phyloP scores from a whole-genome alignment of 2,113 vertebrate species.

The Colossoma macropomum region DNA sequence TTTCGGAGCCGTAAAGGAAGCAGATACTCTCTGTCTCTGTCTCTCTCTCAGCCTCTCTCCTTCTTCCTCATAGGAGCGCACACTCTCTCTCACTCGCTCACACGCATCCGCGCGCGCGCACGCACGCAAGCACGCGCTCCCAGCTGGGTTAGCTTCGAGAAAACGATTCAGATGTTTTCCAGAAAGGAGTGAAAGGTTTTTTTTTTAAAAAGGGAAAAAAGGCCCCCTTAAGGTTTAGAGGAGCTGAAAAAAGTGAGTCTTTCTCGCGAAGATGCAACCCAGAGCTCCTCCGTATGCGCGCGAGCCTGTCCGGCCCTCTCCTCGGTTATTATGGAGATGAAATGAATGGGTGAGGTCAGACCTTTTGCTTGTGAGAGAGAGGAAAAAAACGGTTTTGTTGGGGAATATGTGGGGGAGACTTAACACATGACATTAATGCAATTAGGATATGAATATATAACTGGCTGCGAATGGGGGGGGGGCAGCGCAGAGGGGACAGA shows the following conservation, averaged over 20 bases:
- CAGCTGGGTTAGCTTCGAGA: slow-evolving; percentile 85
- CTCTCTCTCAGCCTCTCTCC: neutral
- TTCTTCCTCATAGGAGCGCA: slow-evolving; percentile 54
- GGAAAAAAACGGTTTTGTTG: slow-evolving; percentile 61
- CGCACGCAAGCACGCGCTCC: slow-evolving; percentile 63
- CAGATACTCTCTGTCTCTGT: slow-evolving; percentile 64
- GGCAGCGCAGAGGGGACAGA: slow-evolving; percentile 58
- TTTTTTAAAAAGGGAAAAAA: slow-evolving; percentile 78
- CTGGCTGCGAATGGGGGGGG: slow-evolving; percentile 49
- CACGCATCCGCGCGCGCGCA: slow-evolving; percentile 57
- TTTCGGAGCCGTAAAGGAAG: slow-evolving; percentile 44
- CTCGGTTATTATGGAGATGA: slow-evolving; percentile 82
- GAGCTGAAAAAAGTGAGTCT: slow-evolving; percentile 74
- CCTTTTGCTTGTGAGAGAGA: slow-evolving; percentile 66
- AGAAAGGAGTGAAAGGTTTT: slow-evolving; percentile 69
- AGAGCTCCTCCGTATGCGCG: slow-evolving; percentile 59
- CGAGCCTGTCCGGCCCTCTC: slow-evolving; percentile 59
- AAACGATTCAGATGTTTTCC: slow-evolving; percentile 92
- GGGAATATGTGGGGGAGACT: slow-evolving; percentile 65
- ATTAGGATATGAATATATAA: slow-evolving; percentile 72
- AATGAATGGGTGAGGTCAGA: slow-evolving; percentile 76
- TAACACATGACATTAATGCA: slow-evolving; percentile 76
- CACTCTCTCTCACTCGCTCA: slow-evolving; percentile 51
- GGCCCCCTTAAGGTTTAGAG: slow-evolving; percentile 81
- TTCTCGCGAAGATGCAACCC: slow-evolving; percentile 74